phyloP scores from a whole-genome alignment of 2,113 vertebrate genomes.

The Bettongia penicillata region DNA sequence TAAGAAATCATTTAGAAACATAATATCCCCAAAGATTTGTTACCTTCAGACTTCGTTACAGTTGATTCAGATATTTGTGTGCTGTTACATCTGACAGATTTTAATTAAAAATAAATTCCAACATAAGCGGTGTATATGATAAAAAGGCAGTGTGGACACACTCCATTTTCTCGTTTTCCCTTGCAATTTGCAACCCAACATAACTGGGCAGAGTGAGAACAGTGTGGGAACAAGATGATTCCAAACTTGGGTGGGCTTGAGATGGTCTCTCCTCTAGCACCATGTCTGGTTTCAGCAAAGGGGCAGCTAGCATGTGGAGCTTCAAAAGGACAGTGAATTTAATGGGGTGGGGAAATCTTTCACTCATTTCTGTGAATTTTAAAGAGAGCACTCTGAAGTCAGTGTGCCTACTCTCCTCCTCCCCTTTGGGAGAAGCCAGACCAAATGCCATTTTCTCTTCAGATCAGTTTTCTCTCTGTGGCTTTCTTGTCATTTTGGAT shows the following conservation, averaged over 20 bases:
- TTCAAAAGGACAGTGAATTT: not conserved
- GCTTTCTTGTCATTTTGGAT: not conserved
- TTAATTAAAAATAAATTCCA: not conserved
- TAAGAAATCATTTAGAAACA: not conserved
- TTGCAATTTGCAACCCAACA: not conserved
- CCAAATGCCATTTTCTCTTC: not conserved
- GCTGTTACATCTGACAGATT: not conserved
- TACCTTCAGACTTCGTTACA: not conserved
- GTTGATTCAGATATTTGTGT: not conserved
- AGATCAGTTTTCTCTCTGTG: not conserved
- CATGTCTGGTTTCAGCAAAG: not conserved
- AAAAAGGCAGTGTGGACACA: not conserved
- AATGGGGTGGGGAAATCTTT: not conserved
- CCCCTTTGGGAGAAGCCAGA: not conserved
- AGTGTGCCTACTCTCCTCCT: not conserved
- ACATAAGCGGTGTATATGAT: not conserved
- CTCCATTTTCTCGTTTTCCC: not conserved
- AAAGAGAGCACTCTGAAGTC: not conserved
- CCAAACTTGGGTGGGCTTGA: not conserved
- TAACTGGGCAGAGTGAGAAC: not conserved
- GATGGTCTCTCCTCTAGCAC: not conserved
- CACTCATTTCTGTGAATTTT: not conserved
- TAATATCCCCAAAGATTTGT: not conserved
- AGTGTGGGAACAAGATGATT: not conserved
- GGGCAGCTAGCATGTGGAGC: not conserved